Evolutionary conservation across 2,113 vertebrate genomes (phyloP), one percentile per base, ranked within the genome.

Genomic region (Bucco capensis): DNA sequence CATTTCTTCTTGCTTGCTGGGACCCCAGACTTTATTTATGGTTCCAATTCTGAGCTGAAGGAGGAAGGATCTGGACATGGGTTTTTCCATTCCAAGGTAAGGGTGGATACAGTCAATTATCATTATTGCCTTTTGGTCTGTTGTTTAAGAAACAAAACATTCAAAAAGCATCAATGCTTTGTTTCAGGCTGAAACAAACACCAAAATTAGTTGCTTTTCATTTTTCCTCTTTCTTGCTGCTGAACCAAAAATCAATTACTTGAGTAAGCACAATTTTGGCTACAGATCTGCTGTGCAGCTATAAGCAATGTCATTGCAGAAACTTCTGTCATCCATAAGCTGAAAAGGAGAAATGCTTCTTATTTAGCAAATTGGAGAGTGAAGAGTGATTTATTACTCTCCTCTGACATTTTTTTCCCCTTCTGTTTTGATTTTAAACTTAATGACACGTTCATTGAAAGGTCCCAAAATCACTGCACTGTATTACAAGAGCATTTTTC

Each of bases 361-460:
- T 83, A 47, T 58, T 92, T 83, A 78, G 73, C 25, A 67, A 78
- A 83, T 38, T 37, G 83, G 77, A 53, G 54, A 47, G 49, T 49
- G 15, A 64, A 25, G 70, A 80, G 27, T 94, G 90, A 71, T 93
- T 92, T 86, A 60, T 80, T 74, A 22, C 49, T 37, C 42, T 57
- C 28, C 13, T 77, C 57, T 84, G 40, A 28, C 18, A 18, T 31
- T 25, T 7, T 1, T 0, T 2, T 9, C 14, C 5, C 3, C 18
- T 74, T 86, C 51, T 77, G 15, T 49, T 83, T 22, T 58, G 56
- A 62, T 71, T 94, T 91, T 31, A 42, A 35, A 46, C 28, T 51
- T 57, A n/a, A 12, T 30, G 46, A n/a, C 33, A 37, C 3, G 0
- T 58, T 56, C 7, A 40, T 25, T 31, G 44, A 37, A 65, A 86